These are phyloP conservation scores for Drosophila picticornis DNA, from an alignment of 2,888 invertebrate species.

Conservation along the genomic window DNA sequence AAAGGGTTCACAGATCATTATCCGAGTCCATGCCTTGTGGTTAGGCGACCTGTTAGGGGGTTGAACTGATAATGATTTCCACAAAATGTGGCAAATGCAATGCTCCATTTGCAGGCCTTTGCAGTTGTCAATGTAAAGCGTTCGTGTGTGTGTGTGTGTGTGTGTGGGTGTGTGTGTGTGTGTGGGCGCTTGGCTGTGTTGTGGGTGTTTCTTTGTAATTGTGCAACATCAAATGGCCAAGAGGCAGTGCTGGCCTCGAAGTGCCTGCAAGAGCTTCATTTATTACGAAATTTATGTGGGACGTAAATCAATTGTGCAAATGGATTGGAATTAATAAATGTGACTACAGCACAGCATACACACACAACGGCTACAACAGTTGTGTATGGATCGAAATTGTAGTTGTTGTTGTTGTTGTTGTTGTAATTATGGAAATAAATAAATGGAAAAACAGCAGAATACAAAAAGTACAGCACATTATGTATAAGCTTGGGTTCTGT, in stretches of 20 bases:
- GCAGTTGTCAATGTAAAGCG: conserved; percentile 70
- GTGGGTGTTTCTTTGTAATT: conserved; percentile 17
- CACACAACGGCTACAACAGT: conserved; percentile 20
- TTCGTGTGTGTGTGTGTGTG: conserved; percentile 4
- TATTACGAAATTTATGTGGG: conserved; percentile 76
- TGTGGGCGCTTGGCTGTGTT: conserved; percentile 12
- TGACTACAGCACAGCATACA: conserved; percentile 43
- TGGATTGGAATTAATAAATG: conserved; percentile 84
- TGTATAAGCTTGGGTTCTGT: conserved; percentile 31
- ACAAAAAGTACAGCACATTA: conserved; percentile 26
- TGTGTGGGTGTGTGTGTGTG: conserved; percentile 13
- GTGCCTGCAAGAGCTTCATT: conserved; percentile 68
- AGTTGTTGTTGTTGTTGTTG: conserved; percentile 21
- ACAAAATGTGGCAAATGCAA: conserved; percentile 45
- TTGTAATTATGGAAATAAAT: conserved; percentile 50
- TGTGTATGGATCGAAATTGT: conserved; percentile 3
- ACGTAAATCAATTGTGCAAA: conserved; percentile 82
- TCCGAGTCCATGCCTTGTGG: not conserved
- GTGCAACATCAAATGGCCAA: conserved; percentile 39
- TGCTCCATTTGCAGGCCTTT: conserved; percentile 42
- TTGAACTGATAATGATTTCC: conserved; percentile 24
- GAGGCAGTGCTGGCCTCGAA: conserved; percentile 48
- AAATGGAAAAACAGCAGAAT: conserved; percentile 7
- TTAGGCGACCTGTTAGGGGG: not conserved
- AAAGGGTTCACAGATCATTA: not conserved